Conservation (phyloP, 2,797 vertebrate genomes). For the Pipistrellus nathusii region DNA sequence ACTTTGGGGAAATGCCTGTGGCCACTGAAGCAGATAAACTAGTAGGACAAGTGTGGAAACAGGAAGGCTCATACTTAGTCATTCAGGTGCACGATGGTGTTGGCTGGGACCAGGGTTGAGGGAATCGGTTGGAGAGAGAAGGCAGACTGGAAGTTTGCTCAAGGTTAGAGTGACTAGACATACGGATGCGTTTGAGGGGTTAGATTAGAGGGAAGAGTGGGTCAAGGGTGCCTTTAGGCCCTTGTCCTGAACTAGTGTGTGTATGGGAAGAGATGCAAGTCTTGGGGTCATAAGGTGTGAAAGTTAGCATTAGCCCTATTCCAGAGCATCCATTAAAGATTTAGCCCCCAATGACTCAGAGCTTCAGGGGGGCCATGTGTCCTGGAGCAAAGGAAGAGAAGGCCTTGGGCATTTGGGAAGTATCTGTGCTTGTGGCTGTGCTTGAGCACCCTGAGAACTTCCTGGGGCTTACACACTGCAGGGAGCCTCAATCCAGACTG, state of each 20-base stretch:
- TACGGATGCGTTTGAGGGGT: background rate
- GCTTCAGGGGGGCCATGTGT: background rate
- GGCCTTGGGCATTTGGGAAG: background rate
- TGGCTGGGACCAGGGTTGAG: background rate
- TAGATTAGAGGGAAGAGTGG: background rate
- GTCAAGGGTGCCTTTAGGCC: background rate
- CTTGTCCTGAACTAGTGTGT: background rate
- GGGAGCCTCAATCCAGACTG: conserved; percentile 64
- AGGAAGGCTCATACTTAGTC: background rate
- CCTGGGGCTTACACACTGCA: conserved; percentile 67
- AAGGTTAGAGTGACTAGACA: background rate
- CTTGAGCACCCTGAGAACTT: background rate
- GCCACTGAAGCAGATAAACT: background rate
- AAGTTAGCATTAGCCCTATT: background rate
- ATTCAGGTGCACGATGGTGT: too few relatives aligned
- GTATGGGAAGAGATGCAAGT: background rate
- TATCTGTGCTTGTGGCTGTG: background rate
- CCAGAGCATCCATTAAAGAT: background rate
- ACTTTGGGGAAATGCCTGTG: background rate
- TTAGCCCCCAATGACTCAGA: background rate
- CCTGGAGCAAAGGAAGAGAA: background rate
- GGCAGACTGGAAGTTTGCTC: background rate
- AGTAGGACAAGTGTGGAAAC: background rate
- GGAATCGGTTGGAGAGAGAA: background rate
- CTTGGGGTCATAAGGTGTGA: background rate